Evolutionary conservation across 2,113 vertebrate genomes (phyloP), one percentile per base, ranked within the genome.

Genomic region (Oryzias celebensis): DNA sequence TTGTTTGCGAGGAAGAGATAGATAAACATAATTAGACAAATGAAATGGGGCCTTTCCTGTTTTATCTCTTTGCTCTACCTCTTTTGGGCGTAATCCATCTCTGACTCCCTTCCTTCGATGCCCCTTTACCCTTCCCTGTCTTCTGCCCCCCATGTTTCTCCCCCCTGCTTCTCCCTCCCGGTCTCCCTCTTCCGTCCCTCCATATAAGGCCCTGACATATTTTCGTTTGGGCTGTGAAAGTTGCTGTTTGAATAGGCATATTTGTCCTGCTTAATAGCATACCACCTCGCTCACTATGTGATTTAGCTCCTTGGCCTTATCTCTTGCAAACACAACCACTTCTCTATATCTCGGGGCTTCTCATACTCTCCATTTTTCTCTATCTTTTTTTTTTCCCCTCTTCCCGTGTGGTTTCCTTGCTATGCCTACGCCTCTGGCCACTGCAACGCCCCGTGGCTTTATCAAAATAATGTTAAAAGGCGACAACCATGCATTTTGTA

Each of bases 201-300:
- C 48, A 2, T 78, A 66, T 80, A 68, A 73, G 68, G 58, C 71
- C 63, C 74, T 49, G 52, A 58, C 60, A 52, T 72, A 74, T 88
- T 87, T 86, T 75, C 85, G 81, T 87, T 85, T 71, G 79, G 65
- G 50, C 83, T 82, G 84, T 82, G 85, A 81, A 90, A 88, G 88
- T 90, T 87, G 83, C 84, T 87, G 83, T 91, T 90, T 91, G 88
- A 92, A 91, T 91, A 88, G 87, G 87, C 90, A 90, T 90, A 91
- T 92, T 90, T 91, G 90, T 91, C 90, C 89, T 89, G 89, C 87
- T 90, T 91, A 92, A 92, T 91, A 87, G 85, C 86, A 83, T 82
- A 83, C 88, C 83, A 86, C 80, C 84, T 84, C 75, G 71, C 87
- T 86, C 69, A 73, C 79, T 75, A 71, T 83, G 78, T 88, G 85